Conservation (phyloP, 2,797 vertebrate genomes). For the Melanotaenia nigrans region DNA sequence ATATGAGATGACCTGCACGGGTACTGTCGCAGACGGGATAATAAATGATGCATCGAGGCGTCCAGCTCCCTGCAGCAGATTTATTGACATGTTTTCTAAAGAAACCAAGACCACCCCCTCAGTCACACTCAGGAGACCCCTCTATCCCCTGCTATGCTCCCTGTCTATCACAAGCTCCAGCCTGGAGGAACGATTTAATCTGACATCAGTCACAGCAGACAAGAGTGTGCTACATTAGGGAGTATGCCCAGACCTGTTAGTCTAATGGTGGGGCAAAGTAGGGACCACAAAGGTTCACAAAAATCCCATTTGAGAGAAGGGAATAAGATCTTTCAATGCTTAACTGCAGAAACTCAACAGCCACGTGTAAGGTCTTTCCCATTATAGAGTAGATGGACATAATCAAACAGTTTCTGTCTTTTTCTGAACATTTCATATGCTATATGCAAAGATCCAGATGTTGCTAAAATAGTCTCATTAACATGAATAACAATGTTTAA, state of each 20-base stretch:
- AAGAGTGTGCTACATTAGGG: slow-evolving; percentile 3
- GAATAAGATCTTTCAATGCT: background rate
- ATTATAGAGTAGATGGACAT: background rate
- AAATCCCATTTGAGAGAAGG: background rate
- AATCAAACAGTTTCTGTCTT: background rate
- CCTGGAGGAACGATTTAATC: slow-evolving; percentile 67
- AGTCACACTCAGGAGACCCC: slow-evolving; percentile 56
- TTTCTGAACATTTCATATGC: background rate
- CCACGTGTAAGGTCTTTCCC: background rate
- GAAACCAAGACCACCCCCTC: slow-evolving; percentile 27
- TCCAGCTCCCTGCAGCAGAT: slow-evolving; percentile 51
- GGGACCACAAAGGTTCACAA: background rate
- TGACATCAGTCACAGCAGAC: slow-evolving; percentile 67
- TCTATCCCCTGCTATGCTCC: slow-evolving; percentile 35
- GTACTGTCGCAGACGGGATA: slow-evolving; percentile 48
- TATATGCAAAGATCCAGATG: background rate
- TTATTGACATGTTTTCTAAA: slow-evolving; percentile 74
- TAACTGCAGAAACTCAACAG: slow-evolving; percentile 1
- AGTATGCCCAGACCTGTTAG: slow-evolving; percentile 20
- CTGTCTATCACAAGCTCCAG: slow-evolving; percentile 62
- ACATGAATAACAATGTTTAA: background rate
- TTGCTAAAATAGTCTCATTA: slow-evolving; percentile 5
- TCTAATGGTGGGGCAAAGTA: slow-evolving; percentile 20
- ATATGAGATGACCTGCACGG: slow-evolving; percentile 66
- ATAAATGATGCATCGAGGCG: slow-evolving; percentile 74